Evolutionary conservation across 2,113 vertebrate species (phyloP), one percentile per base, ranked within the genome.

Genomic region (Passer domesticus): DNA sequence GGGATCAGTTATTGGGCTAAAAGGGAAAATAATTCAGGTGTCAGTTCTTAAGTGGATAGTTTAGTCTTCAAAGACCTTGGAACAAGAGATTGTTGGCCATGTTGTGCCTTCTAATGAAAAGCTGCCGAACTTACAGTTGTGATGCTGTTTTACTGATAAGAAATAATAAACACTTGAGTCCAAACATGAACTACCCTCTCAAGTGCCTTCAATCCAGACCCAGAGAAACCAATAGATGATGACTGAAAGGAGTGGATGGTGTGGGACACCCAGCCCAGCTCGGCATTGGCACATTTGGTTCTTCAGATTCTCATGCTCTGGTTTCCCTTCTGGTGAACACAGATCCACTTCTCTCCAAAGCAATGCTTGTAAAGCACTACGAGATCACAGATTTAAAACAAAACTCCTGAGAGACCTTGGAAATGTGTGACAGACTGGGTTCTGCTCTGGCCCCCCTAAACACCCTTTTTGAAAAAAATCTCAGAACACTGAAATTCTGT

Each of bases 381-480:
- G 4, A 79, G 11, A 41, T 31, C 4, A 56, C 10, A 50, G 22
- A 35, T 55, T 30, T 23, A 6, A 15, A 37, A 20, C 14, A 10
- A 2, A 68, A 23, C 25, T 31, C 22, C 35, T 4, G 46, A 77
- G 33, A 52, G 4, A 53, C 4, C 33, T 6, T 20, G 44, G 39
- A 41, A 86, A 59, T 0, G 4, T 18, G 55, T 0, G 0, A 41
- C 28, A 83, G 52, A 9, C n/a, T 19, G 31, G n/a, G 23, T 6
- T 88, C 37, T 86, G 47, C 79, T 77, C 76, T 22, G 10, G 5
- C 44, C 64, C 20, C 11, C 10, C 19, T 21, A 33, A 74, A 52
- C 2, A 44, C 12, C 4, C 5, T 6, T 41, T 12, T 13, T 4
- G 15, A 27, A 55, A 55, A 28, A 62, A 28, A 66, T 17, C 44